Conservation (phyloP, 2,797 vertebrate genomes). For the Eurystomus glaucurus region DNA sequence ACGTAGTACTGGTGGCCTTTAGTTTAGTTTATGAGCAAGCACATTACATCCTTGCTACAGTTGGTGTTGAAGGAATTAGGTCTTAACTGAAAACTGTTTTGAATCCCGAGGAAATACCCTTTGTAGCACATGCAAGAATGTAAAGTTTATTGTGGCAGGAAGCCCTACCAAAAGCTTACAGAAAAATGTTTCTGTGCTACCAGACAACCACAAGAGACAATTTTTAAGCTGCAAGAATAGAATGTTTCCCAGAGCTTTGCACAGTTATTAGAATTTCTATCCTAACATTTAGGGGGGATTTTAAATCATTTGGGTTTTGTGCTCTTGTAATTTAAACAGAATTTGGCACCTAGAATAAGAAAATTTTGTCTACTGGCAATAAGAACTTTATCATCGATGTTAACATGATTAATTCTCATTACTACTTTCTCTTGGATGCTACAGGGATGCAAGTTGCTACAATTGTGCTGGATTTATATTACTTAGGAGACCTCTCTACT, state of each 20-base stretch:
- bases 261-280: constrained; percentile 6
- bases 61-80: not conserved
- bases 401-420: not conserved
- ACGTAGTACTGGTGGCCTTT: not conserved
- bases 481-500: not conserved
- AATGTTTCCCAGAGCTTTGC: constrained; percentile 19
- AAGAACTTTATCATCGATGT: not conserved
- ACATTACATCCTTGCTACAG: not conserved
- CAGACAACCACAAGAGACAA: constrained; percentile 69
- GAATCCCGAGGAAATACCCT: constrained; percentile 58
- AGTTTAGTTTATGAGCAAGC: constrained; percentile 1
- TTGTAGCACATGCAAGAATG: constrained; percentile 29
- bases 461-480: not conserved
- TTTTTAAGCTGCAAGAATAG: constrained; percentile 40
- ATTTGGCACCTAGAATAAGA: not conserved
- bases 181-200: constrained; percentile 53
- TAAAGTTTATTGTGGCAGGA: constrained; percentile 51
- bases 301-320: not conserved
- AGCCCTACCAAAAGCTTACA: constrained; percentile 31
- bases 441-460: not conserved
- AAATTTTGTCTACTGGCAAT: not conserved
- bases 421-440: not conserved
- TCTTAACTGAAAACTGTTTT: constrained; percentile 28
- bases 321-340: not conserved
- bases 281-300: not conserved